phyloP scores from a whole-genome alignment of 2,888 invertebrate genomes.

The Pardosa pseudoannulata region DNA sequence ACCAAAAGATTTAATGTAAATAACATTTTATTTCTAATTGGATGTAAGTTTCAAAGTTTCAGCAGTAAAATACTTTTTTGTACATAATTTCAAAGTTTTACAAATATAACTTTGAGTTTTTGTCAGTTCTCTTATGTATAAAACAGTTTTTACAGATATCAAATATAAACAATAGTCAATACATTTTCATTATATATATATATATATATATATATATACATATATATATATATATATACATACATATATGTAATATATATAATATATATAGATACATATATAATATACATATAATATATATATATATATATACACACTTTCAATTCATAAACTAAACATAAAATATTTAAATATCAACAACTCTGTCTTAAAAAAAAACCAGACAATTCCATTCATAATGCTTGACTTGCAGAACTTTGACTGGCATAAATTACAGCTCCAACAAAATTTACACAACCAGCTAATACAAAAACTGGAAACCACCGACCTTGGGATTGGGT shows the following conservation, averaged over 20 bases:
- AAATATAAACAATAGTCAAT: not conserved
- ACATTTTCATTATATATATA: not conserved
- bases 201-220: too few species aligned
- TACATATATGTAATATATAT: too few species aligned
- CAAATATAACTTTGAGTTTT: not conserved
- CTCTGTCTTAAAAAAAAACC: not conserved
- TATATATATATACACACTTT: not conserved
- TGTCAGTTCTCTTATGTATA: not conserved
- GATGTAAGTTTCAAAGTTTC: conserved; percentile 2
- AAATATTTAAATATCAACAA: not conserved
- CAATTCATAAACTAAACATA: not conserved
- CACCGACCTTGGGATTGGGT: conserved; percentile 84
- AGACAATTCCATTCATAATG: conserved; percentile 59
- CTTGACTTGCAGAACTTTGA: conserved; percentile 81
- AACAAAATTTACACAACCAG: conserved; percentile 84
- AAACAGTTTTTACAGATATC: not conserved
- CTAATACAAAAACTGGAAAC: conserved; percentile 86
- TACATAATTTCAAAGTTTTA: not conserved
- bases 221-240: too few species aligned
- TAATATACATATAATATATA: too few species aligned
- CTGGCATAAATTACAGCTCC: conserved; percentile 85
- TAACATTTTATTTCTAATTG: conserved; percentile 7
- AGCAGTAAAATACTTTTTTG: not conserved
- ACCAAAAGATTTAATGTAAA: not conserved
- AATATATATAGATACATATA: too few species aligned